Evolutionary conservation across 2,113 vertebrate species (phyloP).

Genomic region (Azemiops feae): DNA sequence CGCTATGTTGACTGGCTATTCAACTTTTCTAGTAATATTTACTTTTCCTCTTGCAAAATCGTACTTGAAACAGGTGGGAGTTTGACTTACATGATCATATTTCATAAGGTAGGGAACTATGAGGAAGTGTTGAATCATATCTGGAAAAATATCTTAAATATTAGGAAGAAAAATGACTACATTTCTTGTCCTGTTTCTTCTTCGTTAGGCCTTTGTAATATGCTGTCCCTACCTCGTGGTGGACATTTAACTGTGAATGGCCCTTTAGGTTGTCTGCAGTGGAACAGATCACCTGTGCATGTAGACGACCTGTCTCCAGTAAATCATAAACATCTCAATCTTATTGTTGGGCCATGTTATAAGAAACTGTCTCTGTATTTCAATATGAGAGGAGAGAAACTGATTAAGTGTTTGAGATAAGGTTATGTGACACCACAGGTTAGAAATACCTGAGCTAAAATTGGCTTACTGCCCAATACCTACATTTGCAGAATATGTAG

Average conservation of each 20-base stretch:
- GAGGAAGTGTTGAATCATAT: neutral
- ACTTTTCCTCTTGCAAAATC: neutral
- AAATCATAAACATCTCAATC: conserved; percentile 69
- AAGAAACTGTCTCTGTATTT: conserved; percentile 64
- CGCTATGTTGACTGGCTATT: neutral
- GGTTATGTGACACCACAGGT: conserved; percentile 69
- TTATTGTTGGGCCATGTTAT: conserved; percentile 68
- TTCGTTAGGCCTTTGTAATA: neutral
- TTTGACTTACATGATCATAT: neutral
- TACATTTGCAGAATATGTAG: conserved; percentile 9
- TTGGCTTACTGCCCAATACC: conserved; percentile 52
- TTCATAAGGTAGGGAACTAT: neutral
- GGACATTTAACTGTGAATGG: conserved; percentile 24
- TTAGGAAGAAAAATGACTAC: neutral
- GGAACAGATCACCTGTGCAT: conserved; percentile 52
- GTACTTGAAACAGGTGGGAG: neutral
- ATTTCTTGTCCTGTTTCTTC: neutral
- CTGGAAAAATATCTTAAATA: neutral
- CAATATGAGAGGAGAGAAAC: conserved; percentile 48
- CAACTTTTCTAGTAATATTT: neutral
- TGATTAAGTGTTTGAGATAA: conserved; percentile 74
- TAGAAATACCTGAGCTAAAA: conserved; percentile 66
- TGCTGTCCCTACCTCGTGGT: rapidly evolving
- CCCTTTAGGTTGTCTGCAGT: conserved; percentile 39
- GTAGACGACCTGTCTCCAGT: conserved; percentile 72